phyloP scores from a whole-genome alignment of 2,797 vertebrate genomes.

The Streptopelia turtur region DNA sequence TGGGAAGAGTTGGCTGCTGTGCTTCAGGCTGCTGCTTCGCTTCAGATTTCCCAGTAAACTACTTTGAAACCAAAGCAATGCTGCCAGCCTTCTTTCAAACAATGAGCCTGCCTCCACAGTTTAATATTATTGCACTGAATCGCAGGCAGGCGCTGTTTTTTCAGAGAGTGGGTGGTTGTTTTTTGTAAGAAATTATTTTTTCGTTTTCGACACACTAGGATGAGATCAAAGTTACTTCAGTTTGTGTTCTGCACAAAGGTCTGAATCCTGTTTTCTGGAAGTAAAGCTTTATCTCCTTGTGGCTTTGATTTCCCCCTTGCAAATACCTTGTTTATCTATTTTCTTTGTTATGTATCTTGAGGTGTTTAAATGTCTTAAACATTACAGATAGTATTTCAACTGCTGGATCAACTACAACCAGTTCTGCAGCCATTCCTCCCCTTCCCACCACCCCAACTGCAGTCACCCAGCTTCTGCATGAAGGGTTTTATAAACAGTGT shows the following conservation, averaged over 20 bases:
- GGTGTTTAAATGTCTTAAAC: background rate
- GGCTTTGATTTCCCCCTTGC: background rate
- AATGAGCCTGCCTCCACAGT: background rate
- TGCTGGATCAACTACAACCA: background rate
- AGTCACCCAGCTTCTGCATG: background rate
- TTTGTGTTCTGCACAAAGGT: background rate
- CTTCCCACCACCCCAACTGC: background rate
- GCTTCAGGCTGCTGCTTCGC: constrained; percentile 4
- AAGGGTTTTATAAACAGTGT: background rate
- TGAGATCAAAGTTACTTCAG: background rate
- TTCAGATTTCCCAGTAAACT: background rate
- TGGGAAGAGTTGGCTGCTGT: background rate
- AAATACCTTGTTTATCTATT: background rate
- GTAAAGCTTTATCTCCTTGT: background rate
- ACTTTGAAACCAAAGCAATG: background rate
- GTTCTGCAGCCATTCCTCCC: background rate
- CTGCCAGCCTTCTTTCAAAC: background rate
- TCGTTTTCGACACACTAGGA: background rate
- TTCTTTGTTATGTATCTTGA: background rate
- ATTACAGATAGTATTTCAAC: background rate
- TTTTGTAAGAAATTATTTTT: background rate
- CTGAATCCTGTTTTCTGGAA: background rate
- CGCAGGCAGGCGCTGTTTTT: background rate
- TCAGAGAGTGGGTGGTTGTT: background rate
- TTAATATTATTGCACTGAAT: background rate